Percentiles rank a stretch among this genome's conserved stretches.
These are phyloP conservation scores for Carcharodon carcharias DNA, from an alignment of 2,797 vertebrate species.

Conservation along the genomic window DNA sequence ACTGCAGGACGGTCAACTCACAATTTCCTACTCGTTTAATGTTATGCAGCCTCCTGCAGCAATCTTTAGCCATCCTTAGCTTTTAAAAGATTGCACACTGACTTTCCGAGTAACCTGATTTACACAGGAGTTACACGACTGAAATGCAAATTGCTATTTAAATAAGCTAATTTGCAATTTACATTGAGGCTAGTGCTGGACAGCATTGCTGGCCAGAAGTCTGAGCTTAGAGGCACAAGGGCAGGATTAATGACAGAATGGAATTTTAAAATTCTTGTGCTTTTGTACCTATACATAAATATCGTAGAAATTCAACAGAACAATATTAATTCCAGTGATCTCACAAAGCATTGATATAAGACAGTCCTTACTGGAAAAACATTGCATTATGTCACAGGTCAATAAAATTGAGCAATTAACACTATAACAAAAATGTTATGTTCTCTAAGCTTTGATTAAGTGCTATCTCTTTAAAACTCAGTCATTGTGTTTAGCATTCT, in stretches of 20 bases:
- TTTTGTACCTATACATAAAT: neutral
- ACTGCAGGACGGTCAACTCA: neutral
- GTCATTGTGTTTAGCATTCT: neutral
- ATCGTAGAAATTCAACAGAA: neutral
- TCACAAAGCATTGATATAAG: neutral
- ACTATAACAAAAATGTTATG: neutral
- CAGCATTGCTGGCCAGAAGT: neutral
- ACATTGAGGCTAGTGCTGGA: neutral
- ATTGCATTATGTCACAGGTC: neutral
- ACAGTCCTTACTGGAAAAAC: neutral
- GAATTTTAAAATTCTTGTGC: neutral
- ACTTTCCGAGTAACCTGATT: neutral
- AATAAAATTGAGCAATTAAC: neutral
- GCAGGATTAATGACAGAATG: neutral
- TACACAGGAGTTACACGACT: neutral
- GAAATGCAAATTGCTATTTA: neutral
- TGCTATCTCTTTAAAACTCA: neutral
- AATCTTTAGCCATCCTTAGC: neutral
- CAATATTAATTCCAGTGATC: neutral
- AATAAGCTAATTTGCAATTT: neutral
- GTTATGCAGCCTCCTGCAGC: neutral
- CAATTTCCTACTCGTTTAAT: neutral
- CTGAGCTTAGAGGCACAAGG: neutral
- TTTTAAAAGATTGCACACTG: neutral
- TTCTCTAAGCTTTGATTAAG: neutral